A percentile compares a stretch with the other conserved stretches of the same genome.
phyloP scores from a whole-genome alignment of 2,888 invertebrate genomes.

The Macrophya annulata region DNA sequence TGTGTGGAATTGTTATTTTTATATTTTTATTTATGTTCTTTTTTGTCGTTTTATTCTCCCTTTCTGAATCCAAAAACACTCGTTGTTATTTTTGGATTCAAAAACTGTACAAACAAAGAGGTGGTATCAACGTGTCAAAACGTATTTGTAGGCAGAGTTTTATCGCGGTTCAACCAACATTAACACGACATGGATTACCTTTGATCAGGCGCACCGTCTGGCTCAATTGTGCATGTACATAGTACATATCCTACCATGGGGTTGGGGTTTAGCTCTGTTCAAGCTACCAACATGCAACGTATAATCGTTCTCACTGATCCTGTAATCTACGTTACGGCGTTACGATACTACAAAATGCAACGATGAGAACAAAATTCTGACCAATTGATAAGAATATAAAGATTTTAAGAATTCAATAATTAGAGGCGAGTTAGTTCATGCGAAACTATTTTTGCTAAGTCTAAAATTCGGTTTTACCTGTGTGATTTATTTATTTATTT shows the following conservation, averaged over 20 bases:
- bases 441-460: neutral
- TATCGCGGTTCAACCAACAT: conserved; percentile 35
- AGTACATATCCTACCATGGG: conserved; percentile 12
- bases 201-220: conserved; percentile 45
- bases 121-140: conserved; percentile 44
- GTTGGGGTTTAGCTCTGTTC: conserved; percentile 11
- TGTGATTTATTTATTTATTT: neutral
- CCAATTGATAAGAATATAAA: neutral
- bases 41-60: neutral
- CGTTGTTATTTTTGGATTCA: conserved; percentile 28
- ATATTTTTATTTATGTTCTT: neutral
- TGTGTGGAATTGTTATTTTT: neutral
- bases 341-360: neutral
- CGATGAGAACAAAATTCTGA: neutral
- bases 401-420: conserved; percentile 4
- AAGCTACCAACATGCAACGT: conserved; percentile 18
- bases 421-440: neutral
- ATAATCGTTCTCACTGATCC: conserved; percentile 36
- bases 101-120: conserved; percentile 26
- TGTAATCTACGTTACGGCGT: conserved; percentile 11
- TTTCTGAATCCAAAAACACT: neutral
- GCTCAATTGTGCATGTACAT: conserved; percentile 39
- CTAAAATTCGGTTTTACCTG: neutral
- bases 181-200: conserved; percentile 50
- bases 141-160: conserved; percentile 26